Base-by-base conservation (phyloP, 2,888 invertebrate species). In the Nebria salina region DNA sequence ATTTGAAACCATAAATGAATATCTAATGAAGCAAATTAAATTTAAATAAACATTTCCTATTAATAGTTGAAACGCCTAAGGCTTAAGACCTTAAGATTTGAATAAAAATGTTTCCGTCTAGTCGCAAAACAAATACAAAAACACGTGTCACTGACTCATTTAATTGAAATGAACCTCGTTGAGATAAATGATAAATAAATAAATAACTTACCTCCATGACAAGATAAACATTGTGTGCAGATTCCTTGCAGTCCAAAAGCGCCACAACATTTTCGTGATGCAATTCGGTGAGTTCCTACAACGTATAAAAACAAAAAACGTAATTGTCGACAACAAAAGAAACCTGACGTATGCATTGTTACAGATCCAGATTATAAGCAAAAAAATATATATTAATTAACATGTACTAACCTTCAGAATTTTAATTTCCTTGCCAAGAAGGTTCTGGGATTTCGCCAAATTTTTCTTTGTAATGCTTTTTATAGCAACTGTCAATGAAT, bases 261-360 rank as follows among this genome's bases (percentile, higher is more conserved):
- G 98, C 97, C 78, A 99, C 99, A 84, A 99, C 97, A 92, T 99
- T 99, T 87, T 98, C 98, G 92, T 99, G 99, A 89, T 99, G 97
- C 78, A 99, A 92, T 88, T 96, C 96, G 41, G 98, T 98, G 87
- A 99, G 90, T 90, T 99, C 99, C 94, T 95, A 87, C 90, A 89
- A 82, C 54, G 54, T 82, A 83, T 68, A 74, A 80, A 9, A 81
- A 20, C 76, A 70, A 25, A 70, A 20, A 13, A 65, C 76, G 43
- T 77, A 77, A 77, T 70, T 65, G 8, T 13, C 54, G 7, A 54
- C 4, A 54, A 54, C 54, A 42, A 41, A 83, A 76, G 65, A 81
- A 77, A 34, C 34, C 34, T 34, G 34, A 34, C 34, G 34, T 34
- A 34, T 34, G 34, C 34, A 34, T 34, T 34, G 34, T 34, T 34